Evolutionary conservation across 2,888 invertebrate genomes (phyloP), one percentile per base, ranked within the genome.

Genomic region (Drosophila kanekoi): DNA sequence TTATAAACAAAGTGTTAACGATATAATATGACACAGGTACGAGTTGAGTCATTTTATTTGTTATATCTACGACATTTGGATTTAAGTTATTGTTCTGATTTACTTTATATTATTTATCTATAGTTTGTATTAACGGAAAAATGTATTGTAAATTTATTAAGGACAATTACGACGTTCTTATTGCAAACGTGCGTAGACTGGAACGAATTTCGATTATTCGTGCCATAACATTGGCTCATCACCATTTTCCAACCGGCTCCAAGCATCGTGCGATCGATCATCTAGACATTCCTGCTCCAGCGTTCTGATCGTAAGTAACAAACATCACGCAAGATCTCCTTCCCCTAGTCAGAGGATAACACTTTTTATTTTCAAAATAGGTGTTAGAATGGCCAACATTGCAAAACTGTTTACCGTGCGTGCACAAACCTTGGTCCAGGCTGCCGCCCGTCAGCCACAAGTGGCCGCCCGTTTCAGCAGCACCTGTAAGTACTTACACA

Each of bases 321-420:
- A 20, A 16, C 38, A 18, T 14, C 13, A 32, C 37, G 18, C 6
- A 6, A 33, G 4, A 16, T 10, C 3, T 2, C 3, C 33, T n/a
- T 3, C 8, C 6, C 32, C 3, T 5, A 41, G 59, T 63, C 70
- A 66, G 51, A 32, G 18, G 6, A 73, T 61, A 68, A 72, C 23
- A 6, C 23, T 18, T 37, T n/a, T n/a, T 20, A 10, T 48, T 32
- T 68, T 37, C 13, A 45, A 65, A 60, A 45, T 70, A 83, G 72
- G 37, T 79, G 14, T 32, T 20, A 33, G 70, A 73, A 92, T 92
- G 92, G 91, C 92, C 76, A 91, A 90, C 73, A 80, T 92, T 87
- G 89, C 89, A 70, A 92, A 91, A 77, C 76, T 91, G 33, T 74
- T 92, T 41, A 83, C 89, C 47, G 83, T 87, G 60, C 91, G 92